A percentile compares a stretch with the other conserved stretches of the same genome.
phyloP scores from a whole-genome alignment of 2,113 vertebrate genomes.

The Tamias sibiricus region DNA sequence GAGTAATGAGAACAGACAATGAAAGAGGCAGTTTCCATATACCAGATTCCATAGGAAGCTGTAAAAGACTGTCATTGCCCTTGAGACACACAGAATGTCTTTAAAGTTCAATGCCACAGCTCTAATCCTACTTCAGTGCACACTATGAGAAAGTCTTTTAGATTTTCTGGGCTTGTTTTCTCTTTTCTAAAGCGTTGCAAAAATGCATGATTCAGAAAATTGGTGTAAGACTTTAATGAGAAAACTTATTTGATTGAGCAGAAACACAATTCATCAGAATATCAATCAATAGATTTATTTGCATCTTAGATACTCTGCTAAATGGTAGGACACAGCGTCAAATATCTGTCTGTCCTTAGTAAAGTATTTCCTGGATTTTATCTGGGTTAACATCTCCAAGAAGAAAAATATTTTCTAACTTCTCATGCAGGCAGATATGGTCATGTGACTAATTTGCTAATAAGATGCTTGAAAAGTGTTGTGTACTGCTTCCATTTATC shows the following conservation, averaged over 20 bases:
- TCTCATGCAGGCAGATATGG: neutral
- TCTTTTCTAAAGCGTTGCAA: neutral
- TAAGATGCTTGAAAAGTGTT: neutral
- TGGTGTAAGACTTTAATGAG: neutral
- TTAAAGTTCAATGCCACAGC: neutral
- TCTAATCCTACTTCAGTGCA: neutral
- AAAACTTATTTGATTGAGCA: neutral
- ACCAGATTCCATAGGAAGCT: neutral
- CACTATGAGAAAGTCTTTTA: neutral
- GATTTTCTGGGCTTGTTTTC: neutral
- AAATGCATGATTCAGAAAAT: neutral
- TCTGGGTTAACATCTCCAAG: neutral
- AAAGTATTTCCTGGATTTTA: neutral
- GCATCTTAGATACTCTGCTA: neutral
- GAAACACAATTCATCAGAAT: neutral
- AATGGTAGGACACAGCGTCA: neutral
- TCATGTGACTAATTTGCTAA: neutral
- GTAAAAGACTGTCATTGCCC: neutral
- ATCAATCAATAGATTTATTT: neutral
- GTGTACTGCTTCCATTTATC: neutral
- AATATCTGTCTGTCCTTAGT: neutral
- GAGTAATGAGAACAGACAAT: conserved; percentile 1
- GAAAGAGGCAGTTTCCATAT: neutral
- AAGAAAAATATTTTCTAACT: neutral
- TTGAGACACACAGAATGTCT: neutral